phyloP scores from a whole-genome alignment of 2,888 invertebrate species.

The Oscheius sp. region DNA sequence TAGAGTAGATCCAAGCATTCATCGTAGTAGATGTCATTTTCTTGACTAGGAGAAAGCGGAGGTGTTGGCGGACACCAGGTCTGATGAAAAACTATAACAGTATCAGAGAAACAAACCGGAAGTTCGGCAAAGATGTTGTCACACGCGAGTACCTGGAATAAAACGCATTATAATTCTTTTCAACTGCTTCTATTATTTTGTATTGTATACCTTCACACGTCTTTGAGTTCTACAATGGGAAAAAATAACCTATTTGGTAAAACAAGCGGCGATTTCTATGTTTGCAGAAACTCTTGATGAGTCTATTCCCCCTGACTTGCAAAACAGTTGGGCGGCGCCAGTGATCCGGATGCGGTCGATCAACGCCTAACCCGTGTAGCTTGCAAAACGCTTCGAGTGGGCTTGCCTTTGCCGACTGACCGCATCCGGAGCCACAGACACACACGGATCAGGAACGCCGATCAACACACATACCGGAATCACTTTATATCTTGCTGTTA shows the following conservation, averaged over 20 bases:
- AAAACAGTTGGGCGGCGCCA: neutral
- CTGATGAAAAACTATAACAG: constrained; percentile 76
- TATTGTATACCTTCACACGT: no score
- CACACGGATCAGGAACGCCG: constrained; percentile 35
- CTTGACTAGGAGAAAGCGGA: constrained; percentile 84
- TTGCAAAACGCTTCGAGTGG: constrained; percentile 10
- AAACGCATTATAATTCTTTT: neutral
- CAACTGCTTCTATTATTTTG: neutral
- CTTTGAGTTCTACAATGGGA: no score
- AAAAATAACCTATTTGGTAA: no score
- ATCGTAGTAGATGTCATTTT: constrained; percentile 89
- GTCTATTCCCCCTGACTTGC: neutral
- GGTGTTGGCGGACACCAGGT: constrained; percentile 98
- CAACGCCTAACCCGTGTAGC: constrained; percentile 30
- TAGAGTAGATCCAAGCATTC: constrained; percentile 87
- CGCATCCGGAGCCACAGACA: constrained; percentile 31
- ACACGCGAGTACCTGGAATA: constrained; percentile 8
- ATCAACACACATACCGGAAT: constrained; percentile 6
- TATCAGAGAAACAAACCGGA: constrained; percentile 43
- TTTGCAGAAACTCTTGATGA: neutral
- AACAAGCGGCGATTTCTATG: no score
- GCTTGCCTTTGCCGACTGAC: constrained; percentile 12
- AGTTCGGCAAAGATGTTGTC: constrained; percentile 31
- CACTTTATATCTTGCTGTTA: constrained; percentile 12
- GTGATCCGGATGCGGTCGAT: constrained; percentile 27